Percentiles rank a stretch among this genome's conserved stretches.
phyloP scores from a whole-genome alignment of 2,888 invertebrate species.

The Cryptus armator region DNA sequence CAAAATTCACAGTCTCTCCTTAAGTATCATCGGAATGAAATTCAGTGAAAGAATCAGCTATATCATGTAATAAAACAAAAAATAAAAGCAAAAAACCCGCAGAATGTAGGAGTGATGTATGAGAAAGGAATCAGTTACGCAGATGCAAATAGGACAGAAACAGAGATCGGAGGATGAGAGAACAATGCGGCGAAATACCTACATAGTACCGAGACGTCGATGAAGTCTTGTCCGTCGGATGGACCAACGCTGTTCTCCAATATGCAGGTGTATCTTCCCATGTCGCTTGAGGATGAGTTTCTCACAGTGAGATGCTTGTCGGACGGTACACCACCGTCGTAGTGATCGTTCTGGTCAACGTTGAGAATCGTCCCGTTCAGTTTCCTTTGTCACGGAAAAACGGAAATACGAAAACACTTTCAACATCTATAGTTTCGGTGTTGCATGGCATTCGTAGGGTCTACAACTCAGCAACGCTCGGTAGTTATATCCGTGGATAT shows the following conservation, averaged over 20 bases:
- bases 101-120: slow-evolving; percentile 21
- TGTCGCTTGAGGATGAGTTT: slow-evolving; percentile 91
- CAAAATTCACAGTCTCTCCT: no score
- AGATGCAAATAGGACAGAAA: neutral
- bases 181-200: slow-evolving; percentile 85
- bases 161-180: neutral
- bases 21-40: neutral
- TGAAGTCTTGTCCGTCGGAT: slow-evolving; percentile 90
- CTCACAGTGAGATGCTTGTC: slow-evolving; percentile 92
- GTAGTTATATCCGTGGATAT: neutral
- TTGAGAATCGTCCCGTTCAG: slow-evolving; percentile 88
- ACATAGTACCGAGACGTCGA: slow-evolving; percentile 94
- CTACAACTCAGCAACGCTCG: neutral
- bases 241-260: slow-evolving; percentile 93
- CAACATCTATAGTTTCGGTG: neutral
- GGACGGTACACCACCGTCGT: slow-evolving; percentile 91
- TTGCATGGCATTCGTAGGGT: neutral
- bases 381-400: slow-evolving; percentile 86
- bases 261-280: slow-evolving; percentile 94
- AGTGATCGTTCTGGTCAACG: slow-evolving; percentile 86
- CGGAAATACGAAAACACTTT: slow-evolving; percentile 40
- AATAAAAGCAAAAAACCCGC: neutral
- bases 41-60: neutral
- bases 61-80: neutral
- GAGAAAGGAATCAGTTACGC: slow-evolving; percentile 21